phyloP scores from a whole-genome alignment of 2,113 vertebrate genomes.

The Neolamprologus modestus region DNA sequence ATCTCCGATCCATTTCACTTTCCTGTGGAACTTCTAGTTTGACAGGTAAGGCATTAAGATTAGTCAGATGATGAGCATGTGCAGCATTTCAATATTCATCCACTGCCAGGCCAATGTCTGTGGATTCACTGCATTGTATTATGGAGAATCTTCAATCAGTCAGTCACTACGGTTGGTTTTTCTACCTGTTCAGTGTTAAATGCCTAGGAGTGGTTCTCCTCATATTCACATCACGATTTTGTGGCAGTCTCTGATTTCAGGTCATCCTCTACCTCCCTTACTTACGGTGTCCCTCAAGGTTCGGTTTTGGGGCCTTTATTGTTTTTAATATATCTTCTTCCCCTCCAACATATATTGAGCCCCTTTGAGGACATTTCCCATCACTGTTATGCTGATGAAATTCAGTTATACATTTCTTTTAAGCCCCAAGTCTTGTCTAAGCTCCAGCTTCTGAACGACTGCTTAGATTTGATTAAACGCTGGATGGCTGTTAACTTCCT shows the following conservation, averaged over 20 bases:
- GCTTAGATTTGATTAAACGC: background rate
- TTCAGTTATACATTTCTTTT: background rate
- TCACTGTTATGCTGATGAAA: background rate
- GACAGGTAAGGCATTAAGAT: background rate
- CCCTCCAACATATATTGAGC: background rate
- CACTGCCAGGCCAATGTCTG: accelerated
- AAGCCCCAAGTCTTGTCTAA: background rate
- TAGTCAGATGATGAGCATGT: accelerated
- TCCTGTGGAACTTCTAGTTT: background rate
- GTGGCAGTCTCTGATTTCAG: background rate
- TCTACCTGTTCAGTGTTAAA: background rate
- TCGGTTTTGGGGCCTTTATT: background rate
- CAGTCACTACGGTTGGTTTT: background rate
- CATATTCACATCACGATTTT: background rate
- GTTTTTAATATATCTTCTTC: background rate
- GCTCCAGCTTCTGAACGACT: background rate
- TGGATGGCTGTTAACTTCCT: background rate
- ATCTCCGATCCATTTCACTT: background rate
- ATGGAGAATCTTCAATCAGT: background rate
- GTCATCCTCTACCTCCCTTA: background rate
- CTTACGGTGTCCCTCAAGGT: background rate
- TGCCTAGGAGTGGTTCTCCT: background rate
- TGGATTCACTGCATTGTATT: background rate
- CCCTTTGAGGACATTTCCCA: background rate
- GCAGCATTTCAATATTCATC: background rate